Base-by-base conservation (phyloP, 2,888 invertebrate species). In the Epicampocera succincta region DNA sequence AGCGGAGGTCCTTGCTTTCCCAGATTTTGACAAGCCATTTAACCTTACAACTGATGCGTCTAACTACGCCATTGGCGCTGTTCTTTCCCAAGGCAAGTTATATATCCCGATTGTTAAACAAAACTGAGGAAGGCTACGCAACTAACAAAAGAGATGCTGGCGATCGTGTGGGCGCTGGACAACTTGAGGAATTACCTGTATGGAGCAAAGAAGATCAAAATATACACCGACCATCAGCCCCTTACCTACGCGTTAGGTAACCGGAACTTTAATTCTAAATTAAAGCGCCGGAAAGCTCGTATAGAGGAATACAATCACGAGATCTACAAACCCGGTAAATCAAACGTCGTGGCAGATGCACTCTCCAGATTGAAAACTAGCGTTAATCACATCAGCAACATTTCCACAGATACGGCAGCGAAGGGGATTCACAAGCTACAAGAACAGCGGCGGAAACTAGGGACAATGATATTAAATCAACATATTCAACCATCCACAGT, bases 171-270 rank as follows among this genome's bases (percentile, higher is more conserved):
- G 15, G 25, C n/a, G 25, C 52, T 15, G 13, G 13, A 52, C 13
- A n/a, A 1, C 42, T 12, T 42, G 13, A 9, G 42, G 12, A 42
- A 42, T 9, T 38, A 38, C 9, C 38, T 38, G 38, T 61, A 72
- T 15, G 74, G 65, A 2, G 63, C 56, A 0, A 65, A 66, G 12
- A 58, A 58, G 1, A 63, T 75, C n/a, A n/a, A n/a, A n/a, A n/a
- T n/a, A n/a, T n/a, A 46, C 12, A 68, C 75, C 13, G 60, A 75
- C 33, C 76, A 76, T 52, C 75, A 76, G n/a, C 76, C 76, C 1
- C 61, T 76, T 33, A 76, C 61, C 2, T 69, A 42, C 38, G 76
- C 76, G 6, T 54, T 69, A 21, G 54, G 69, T 9, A 76, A 63
- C 15, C 2, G 61, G 42, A 76, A 76, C 17, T 69, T n/a, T 38